Percentiles rank a stretch among this genome's conserved stretches.
phyloP scores from a whole-genome alignment of 1,140 invertebrate genomes.

The Thalassaphorura encarpata region DNA sequence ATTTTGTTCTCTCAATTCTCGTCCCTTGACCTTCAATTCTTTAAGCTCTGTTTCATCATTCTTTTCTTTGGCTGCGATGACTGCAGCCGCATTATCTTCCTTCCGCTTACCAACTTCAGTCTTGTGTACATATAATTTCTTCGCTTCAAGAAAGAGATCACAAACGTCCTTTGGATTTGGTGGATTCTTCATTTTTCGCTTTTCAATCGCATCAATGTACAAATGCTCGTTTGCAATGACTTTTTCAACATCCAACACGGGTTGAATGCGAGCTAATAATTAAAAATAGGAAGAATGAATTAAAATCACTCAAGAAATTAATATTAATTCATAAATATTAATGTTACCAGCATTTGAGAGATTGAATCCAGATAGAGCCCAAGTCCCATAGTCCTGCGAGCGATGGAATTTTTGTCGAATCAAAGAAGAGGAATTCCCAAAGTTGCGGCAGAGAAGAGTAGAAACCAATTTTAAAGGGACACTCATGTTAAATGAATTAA shows the following conservation, averaged over 20 bases:
- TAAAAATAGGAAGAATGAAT: not conserved
- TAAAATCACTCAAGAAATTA: not conserved
- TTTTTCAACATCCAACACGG: conserved; percentile 21
- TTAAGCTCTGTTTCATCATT: conserved; percentile 33
- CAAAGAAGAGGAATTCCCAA: not conserved
- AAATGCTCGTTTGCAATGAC: conserved; percentile 3
- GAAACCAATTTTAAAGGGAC: too few species aligned
- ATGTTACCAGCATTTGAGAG: conserved; percentile 1
- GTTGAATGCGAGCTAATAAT: conserved; percentile 18
- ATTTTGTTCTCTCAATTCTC: conserved; percentile 47
- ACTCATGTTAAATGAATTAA: too few species aligned
- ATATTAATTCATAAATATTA: not conserved
- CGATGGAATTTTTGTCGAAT: not conserved
- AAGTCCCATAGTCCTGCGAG: conserved; percentile 5
- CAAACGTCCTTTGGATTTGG: not conserved
- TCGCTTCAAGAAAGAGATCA: conserved; percentile 10
- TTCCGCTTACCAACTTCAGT: conserved; percentile 1
- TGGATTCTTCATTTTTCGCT: not conserved
- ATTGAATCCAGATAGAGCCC: conserved; percentile 11
- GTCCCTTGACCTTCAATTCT: conserved; percentile 43
- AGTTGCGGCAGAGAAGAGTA: not conserved
- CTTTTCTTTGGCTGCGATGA: conserved; percentile 11
- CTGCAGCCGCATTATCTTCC: conserved; percentile 9
- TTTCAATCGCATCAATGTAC: conserved; percentile 15
- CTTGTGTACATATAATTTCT: not conserved